Percentiles rank a stretch among this genome's conserved stretches.
Evolutionary conservation across 2,797 vertebrate species (phyloP).

Genomic region (Arctocebus calabarensis): DNA sequence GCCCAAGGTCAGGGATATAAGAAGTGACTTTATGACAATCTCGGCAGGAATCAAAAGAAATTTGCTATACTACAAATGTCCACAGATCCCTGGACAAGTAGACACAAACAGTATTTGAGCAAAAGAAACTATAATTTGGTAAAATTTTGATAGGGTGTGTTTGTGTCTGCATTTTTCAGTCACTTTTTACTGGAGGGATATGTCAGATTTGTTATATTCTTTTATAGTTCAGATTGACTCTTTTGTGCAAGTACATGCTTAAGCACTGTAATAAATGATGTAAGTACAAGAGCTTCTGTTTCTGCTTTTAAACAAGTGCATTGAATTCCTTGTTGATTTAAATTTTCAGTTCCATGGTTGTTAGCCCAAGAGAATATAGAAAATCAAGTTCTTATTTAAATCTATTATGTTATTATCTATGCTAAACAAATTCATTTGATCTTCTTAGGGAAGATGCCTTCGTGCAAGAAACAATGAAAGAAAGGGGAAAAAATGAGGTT

Average conservation of each 20-base stretch:
- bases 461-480: neutral
- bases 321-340: slow-evolving; percentile 37
- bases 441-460: slow-evolving; percentile 1
- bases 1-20: neutral
- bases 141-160: neutral
- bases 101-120: neutral
- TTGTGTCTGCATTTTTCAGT: slow-evolving; percentile 22
- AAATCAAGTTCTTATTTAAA: slow-evolving; percentile 38
- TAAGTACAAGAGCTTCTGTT: slow-evolving; percentile 1
- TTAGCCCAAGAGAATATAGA: neutral
- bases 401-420: neutral
- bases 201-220: neutral
- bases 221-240: neutral
- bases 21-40: neutral
- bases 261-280: neutral
- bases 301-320: slow-evolving; percentile 29
- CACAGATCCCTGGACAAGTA: neutral
- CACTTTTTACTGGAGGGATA: neutral
- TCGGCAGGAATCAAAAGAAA: slow-evolving; percentile 44
- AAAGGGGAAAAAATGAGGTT: rapidly evolving
- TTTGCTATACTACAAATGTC: neutral
- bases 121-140: neutral
- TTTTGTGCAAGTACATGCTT: neutral
- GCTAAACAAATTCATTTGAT: slow-evolving; percentile 30
- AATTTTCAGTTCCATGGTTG: neutral